phyloP scores from a whole-genome alignment of 2,797 vertebrate species.

The Sebastes alutus region DNA sequence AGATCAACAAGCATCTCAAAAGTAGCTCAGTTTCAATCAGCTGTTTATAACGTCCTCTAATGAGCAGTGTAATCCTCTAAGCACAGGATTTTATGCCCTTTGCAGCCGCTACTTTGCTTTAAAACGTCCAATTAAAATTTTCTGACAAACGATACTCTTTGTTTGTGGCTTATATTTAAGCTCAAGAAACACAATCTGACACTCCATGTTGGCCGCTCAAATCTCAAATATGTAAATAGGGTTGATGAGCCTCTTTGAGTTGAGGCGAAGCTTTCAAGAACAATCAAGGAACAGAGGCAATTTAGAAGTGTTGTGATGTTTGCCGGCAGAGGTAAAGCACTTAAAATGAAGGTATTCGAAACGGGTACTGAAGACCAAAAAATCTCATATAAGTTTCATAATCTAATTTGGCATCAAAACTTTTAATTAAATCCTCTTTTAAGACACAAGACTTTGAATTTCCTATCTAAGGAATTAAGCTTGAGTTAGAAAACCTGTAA shows the following conservation, averaged over 20 bases:
- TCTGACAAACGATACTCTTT: conserved; percentile 48
- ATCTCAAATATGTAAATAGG: conserved; percentile 67
- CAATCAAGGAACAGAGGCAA: conserved; percentile 23
- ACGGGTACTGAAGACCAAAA: background rate
- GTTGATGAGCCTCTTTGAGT: conserved; percentile 57
- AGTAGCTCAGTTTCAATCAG: conserved; percentile 32
- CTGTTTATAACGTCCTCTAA: conserved; percentile 50
- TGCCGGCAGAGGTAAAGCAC: conserved; percentile 22
- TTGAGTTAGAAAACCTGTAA: background rate
- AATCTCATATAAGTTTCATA: background rate
- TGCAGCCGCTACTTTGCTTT: conserved; percentile 52
- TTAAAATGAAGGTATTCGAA: conserved; percentile 11
- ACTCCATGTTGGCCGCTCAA: conserved; percentile 21
- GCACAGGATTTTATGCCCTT: conserved; percentile 55
- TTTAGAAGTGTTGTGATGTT: conserved; percentile 28
- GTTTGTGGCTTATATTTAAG: conserved; percentile 56
- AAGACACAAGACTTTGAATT: conserved; percentile 15
- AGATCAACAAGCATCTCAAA: conserved; percentile 8
- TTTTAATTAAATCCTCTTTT: conserved; percentile 19
- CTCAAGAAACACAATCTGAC: conserved; percentile 55
- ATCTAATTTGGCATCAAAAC: conserved; percentile 14
- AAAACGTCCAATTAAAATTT: conserved; percentile 75
- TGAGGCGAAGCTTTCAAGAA: conserved; percentile 53
- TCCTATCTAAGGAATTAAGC: background rate
- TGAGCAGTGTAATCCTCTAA: conserved; percentile 66